Evolutionary conservation across 1,140 invertebrate genomes (phyloP).

Genomic region (Reticulitermes speratus): DNA sequence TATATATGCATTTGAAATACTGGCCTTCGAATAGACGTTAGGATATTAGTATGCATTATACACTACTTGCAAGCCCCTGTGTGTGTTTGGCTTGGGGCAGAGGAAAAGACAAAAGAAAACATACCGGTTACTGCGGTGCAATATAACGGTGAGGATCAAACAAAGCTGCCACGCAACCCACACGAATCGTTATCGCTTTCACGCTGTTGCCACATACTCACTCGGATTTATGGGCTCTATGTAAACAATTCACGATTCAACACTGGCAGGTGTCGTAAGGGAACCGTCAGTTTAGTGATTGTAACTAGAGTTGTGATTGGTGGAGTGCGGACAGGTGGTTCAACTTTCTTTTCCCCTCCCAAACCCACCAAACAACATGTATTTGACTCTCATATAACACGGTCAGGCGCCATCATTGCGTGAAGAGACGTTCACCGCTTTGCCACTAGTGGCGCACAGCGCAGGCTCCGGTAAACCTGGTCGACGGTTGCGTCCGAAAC

Average conservation of each 20-base stretch:
- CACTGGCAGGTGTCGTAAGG: not conserved
- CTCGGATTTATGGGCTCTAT: not conserved
- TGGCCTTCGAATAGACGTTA: too few relatives aligned
- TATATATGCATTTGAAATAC: too few relatives aligned
- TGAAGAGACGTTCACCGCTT: not conserved
- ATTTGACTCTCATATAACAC: not conserved
- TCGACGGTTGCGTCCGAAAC: not conserved
- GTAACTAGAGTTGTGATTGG: not conserved
- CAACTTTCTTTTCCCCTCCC: not conserved
- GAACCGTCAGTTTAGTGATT: not conserved
- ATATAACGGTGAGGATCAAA: not conserved
- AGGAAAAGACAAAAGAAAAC: not conserved
- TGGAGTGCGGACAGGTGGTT: not conserved
- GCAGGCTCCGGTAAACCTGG: not conserved
- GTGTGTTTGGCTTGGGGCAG: not conserved
- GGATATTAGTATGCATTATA: too few relatives aligned
- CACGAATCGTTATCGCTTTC: not conserved
- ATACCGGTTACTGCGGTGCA: not conserved
- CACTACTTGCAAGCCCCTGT: too few relatives aligned
- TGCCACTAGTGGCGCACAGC: not conserved
- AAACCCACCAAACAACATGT: not conserved
- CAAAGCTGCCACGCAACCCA: not conserved
- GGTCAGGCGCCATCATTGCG: not conserved
- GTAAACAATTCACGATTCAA: slow-evolving; percentile 10
- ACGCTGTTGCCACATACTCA: not conserved